Evolutionary conservation across 2,797 vertebrate genomes (phyloP), one percentile per base, ranked within the genome.

Genomic region (Meda fulgida): DNA sequence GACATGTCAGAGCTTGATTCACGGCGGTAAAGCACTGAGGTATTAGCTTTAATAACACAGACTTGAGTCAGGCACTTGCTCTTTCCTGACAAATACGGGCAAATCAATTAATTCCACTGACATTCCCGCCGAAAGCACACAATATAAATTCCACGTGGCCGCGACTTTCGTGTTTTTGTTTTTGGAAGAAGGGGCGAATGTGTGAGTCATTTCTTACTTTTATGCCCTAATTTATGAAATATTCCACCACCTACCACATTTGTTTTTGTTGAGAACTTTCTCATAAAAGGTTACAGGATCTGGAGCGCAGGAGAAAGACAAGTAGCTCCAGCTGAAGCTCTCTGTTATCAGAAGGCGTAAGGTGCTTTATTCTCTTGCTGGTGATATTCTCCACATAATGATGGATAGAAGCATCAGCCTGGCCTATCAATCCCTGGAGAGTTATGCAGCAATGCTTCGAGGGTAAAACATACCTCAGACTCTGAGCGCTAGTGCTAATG

Each of bases 21-120:
- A 94, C 90, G 92, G 91, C 88, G 85, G 92, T 89, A 94, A 95
- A 93, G 89, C 92, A 89, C 92, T 87, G 90, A 90, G 92, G 92
- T 94, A 94, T 95, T 95, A 94, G 94, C 92, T 95, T 94, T 95
- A 95, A 95, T 95, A 95, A 95, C 94, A 94, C 93, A 94, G 91
- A 66, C 89, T 90, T 89, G 91, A 92, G 93, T 94, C 91, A 93
- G 92, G 89, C 86, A 82, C 91, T 93, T 91, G 91, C 91, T 91
- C 93, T 94, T 92, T 92, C 91, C 91, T 93, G 92, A 94, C 94
- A 95, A 94, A 93, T 92, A 93, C 87, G 81, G 89, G 90, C 91
- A 94, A 93, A 95, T 95, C 91, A 94, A 94, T 94, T 93, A 95
- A 95, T 94, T 93, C 89, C 89, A 81, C 89, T 93, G 93, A 93